Conservation (phyloP, 2,888 invertebrate genomes). For the Thyatira batis region DNA sequence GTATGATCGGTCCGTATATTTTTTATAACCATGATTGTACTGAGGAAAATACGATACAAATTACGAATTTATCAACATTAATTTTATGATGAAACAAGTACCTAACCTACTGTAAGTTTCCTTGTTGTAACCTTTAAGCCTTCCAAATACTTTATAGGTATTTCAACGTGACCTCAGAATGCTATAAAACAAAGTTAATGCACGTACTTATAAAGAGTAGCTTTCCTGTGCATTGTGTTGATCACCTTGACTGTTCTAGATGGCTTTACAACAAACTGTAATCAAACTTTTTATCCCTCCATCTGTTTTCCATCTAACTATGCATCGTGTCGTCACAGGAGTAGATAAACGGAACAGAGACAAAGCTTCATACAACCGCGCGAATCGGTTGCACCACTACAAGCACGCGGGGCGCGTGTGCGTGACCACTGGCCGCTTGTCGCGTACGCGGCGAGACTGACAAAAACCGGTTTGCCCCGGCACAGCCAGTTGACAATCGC, state of each 20-base stretch:
- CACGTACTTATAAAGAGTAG: not conserved
- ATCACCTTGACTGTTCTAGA: not conserved
- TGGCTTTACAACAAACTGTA: not conserved
- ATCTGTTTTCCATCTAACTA: slow-evolving; percentile 6
- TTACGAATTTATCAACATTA: not conserved
- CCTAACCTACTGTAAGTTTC: not conserved
- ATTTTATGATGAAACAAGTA: not conserved
- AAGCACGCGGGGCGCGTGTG: too few species aligned
- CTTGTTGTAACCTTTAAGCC: not conserved
- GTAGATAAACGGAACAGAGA: too few species aligned
- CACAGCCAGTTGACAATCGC: too few species aligned
- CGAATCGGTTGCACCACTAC: too few species aligned
- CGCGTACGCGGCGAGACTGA: too few species aligned
- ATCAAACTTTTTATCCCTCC: slow-evolving; percentile 5
- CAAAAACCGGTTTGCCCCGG: too few species aligned
- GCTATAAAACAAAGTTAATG: too few species aligned
- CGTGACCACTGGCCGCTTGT: too few species aligned
- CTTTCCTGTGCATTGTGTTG: not conserved
- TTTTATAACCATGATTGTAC: too few species aligned
- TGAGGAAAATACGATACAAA: not conserved
- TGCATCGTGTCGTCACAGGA: slow-evolving; percentile 1
- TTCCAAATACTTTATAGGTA: not conserved
- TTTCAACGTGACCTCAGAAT: not conserved
- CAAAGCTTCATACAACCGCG: too few species aligned
- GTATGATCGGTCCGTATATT: too few species aligned